Evolutionary conservation across 2,113 vertebrate genomes (phyloP), one percentile per base, ranked within the genome.

Genomic region (Malurus melanocephalus): DNA sequence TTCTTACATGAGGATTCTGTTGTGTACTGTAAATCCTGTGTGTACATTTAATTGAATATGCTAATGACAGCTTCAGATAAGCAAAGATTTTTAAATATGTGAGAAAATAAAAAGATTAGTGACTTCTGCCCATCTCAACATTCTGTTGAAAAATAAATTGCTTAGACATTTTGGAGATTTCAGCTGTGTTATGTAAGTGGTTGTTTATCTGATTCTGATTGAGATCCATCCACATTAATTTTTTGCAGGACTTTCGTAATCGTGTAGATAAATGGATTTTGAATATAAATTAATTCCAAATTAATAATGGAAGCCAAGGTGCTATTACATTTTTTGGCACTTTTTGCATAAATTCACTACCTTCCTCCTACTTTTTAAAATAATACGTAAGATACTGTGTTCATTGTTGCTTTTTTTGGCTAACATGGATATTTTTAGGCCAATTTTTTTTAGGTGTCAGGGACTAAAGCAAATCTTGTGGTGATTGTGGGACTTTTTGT

Each of bases 21-120:
- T 14, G 7, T 0, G 0, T 56, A 35, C 10, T 74, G 18, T 43
- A 60, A 8, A 45, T 42, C 18, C 13, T 45, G 19, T 64, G 8
- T 55, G 23, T 24, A 48, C 13, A 13, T 56, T 73, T 68, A 35
- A 45, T 53, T 79, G 32, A 64, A 27, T 65, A 28, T 53, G 27
- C 45, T 56, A 73, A 52, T 61, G 16, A 80, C 20, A 87, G 38
- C 22, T 75, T 79, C 19, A 51, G 28, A 27, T 57, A 73, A 73
- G 19, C 85, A 89, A 38, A 49, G 0, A 0, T 53, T 81, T 82
- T 43, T 18, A 48, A 48, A 30, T n/a, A 27, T n/a, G 5, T 53
- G 13, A 52, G 16, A 76, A 45, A 18, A n/a, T 42, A 30, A 0
- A 51, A 40, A 56, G n/a, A 23, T 57, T 55, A 20, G 20, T 78